Base-by-base conservation (phyloP, 1,140 invertebrate species). In the Listronotus oregonensis region DNA sequence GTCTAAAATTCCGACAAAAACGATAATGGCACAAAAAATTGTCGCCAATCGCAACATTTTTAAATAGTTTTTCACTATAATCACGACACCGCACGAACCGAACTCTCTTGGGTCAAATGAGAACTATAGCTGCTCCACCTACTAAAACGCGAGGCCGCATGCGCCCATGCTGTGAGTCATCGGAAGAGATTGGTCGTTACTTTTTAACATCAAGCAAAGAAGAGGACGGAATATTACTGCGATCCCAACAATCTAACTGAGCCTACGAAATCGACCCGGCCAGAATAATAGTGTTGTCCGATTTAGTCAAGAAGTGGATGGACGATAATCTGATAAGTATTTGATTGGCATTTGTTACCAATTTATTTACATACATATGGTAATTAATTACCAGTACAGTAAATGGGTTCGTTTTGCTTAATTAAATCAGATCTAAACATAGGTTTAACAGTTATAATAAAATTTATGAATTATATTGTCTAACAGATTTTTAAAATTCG, bases 121-220 rank as follows among this genome's bases (percentile, higher is more conserved):
- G 61, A 59, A 69, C 54, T 69, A 59, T 61, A 57, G 66, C 73
- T 74, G 75, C 75, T 74, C 75, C 75, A 76, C 75, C 75, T 76
- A 76, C 71, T 59, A 71, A 68, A 46, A 67, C 59, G 17, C 47
- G 43, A 52, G 10, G 64, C 62, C 75, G 75, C 75, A 76, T 56
- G 67, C 72, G 66, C 67, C 34, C 12, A 11, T 11, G n/a, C 34
- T 56, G 47, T 71, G 66, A 71, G 69, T 70, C 73, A 71, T 71
- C 64, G 32, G 40, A 42, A 60, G 10, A 47, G 31, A 31, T 65
- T 15, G 39, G 18, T 64, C 49, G 27, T 42, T 55, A 39, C 15
- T 62, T 14, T 60, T 43, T 52, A 44, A 21, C 32, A 14, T 7
- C 6, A 18, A 7, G 14, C 31, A n/a, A n/a, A n/a, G 40, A 47